A percentile compares a stretch with the other conserved stretches of the same genome.
Evolutionary conservation across 2,797 vertebrate genomes (phyloP).

Genomic region (Acridotheres tristis): DNA sequence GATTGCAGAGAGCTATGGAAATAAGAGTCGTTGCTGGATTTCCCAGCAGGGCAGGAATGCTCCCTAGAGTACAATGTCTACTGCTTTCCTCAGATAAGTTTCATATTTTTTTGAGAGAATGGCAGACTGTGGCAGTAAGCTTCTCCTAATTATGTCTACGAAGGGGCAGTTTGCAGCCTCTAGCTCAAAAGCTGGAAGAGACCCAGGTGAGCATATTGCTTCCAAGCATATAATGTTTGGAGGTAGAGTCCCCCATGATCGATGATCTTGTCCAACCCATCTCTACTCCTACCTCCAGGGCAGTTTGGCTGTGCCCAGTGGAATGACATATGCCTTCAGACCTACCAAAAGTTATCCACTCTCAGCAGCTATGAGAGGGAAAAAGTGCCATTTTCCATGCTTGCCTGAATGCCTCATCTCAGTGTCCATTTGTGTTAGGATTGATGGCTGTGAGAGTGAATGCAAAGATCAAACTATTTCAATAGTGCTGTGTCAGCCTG

Average conservation of each 20-base stretch:
- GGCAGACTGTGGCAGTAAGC: not conserved
- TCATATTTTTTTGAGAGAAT: not conserved
- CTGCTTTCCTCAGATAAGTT: not conserved
- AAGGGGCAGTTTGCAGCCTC: not conserved
- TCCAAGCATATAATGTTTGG: not conserved
- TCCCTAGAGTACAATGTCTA: not conserved
- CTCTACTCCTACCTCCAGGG: not conserved
- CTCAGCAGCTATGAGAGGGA: not conserved
- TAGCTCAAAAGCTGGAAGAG: not conserved
- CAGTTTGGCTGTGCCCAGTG: not conserved
- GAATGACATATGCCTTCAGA: not conserved
- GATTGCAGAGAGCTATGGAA: not conserved
- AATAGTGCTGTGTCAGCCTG: conserved; percentile 17
- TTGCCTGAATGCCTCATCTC: conserved; percentile 49
- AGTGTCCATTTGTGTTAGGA: conserved; percentile 25
- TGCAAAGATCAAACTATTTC: conserved; percentile 41
- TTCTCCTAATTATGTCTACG: not conserved
- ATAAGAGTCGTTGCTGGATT: not conserved
- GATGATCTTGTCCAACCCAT: not conserved
- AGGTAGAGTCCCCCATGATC: not conserved
- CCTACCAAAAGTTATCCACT: not conserved
- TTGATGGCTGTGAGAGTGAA: conserved; percentile 18
- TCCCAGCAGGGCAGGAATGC: not conserved
- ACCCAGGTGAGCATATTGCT: not conserved
- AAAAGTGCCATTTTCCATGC: conserved; percentile 52